Evolutionary conservation across 2,113 vertebrate genomes (phyloP).

Genomic region (Poeciliopsis turrubarensis): DNA sequence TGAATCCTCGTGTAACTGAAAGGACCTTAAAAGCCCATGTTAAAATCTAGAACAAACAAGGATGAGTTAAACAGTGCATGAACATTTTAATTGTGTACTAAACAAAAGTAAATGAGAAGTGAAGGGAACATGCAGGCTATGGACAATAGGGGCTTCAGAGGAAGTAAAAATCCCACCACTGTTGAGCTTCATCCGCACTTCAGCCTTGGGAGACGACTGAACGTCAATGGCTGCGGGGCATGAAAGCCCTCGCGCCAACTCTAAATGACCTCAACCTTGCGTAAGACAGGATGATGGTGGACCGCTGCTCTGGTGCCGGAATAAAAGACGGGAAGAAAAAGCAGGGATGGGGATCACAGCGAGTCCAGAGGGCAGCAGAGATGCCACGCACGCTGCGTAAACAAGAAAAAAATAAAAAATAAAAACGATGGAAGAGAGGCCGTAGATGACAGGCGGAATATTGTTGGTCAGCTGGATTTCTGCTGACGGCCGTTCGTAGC

Average conservation of each 20-base stretch:
- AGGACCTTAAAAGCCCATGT: not conserved
- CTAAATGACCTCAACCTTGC: not conserved
- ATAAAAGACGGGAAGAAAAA: not conserved
- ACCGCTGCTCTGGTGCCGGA: not conserved
- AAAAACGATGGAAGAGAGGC: constrained; percentile 16
- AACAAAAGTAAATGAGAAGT: constrained; percentile 29
- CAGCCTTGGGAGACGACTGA: constrained; percentile 50
- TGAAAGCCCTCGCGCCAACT: not conserved
- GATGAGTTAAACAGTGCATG: not conserved
- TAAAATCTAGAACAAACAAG: not conserved
- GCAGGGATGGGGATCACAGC: constrained; percentile 11
- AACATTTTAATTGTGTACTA: not conserved
- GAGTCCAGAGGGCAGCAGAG: constrained; percentile 24
- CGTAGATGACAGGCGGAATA: constrained; percentile 49
- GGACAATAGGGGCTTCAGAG: no score
- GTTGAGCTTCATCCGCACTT: constrained; percentile 29
- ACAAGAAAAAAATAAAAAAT: no score
- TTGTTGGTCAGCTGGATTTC: constrained; percentile 69
- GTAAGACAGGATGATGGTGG: not conserved
- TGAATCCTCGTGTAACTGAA: constrained; percentile 9
- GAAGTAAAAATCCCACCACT: not conserved
- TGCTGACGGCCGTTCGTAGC: constrained; percentile 56
- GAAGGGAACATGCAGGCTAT: constrained; percentile 44
- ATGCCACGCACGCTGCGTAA: constrained; percentile 27
- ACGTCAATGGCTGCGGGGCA: constrained; percentile 20